Evolutionary conservation across 2,888 invertebrate genomes (phyloP), one percentile per base, ranked within the genome.

Genomic region (Amiota minor): DNA sequence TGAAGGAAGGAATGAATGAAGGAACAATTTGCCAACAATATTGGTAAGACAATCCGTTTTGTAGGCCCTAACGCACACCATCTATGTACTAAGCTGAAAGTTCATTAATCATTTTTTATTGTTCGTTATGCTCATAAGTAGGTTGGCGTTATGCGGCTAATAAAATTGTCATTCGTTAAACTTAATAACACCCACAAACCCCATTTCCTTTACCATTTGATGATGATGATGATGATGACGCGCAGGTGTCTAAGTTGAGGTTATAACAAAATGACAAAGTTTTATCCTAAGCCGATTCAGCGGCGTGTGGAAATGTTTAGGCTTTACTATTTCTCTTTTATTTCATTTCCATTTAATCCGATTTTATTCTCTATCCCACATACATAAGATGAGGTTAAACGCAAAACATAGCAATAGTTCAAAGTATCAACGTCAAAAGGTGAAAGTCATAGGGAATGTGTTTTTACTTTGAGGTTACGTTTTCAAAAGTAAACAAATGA

Each of bases 91-190:
- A 73, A 75, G 74, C 71, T 78, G 78, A 75, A 77, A 77, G 74
- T 76, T 81, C 87, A 86, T 86, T 86, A 86, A 87, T 86, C 86
- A 86, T 86, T 86, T 86, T 85, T 82, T 85, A 85, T 83, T 82
- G 79, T 35, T 35, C 6, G 4, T 35, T 35, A 35, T 78, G 76
- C 78, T 81, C 82, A 78, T 80, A 84, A 86, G 87, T 87, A 86
- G 86, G 83, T 83, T 79, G 86, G 83, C 84, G 78, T 81, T 80
- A 77, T 75, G 81, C 80, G 80, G 84, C 85, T 84, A 85, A 85
- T 86, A 85, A 86, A 85, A 83, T 83, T 82, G 85, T 83, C 84
- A 80, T 78, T 76, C 75, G n/a, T 50, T 23, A 53, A 35, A 68
- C 35, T 49, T 20, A 18, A 12, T 53, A 8, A 8, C 4, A 2